Evolutionary conservation across 2,888 invertebrate species (phyloP), one percentile per base, ranked within the genome.

Genomic region (Baronia brevicornis): DNA sequence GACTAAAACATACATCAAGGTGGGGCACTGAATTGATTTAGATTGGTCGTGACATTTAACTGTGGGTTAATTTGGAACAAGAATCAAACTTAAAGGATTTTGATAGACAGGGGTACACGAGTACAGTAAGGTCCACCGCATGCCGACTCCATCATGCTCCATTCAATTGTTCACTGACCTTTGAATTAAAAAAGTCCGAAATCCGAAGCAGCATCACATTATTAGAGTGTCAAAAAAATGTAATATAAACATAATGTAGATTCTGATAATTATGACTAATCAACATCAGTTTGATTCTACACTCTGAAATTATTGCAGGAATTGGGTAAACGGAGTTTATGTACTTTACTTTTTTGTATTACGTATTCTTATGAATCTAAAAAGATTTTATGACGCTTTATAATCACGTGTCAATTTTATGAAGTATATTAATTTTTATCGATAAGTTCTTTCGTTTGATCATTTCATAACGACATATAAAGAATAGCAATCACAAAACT

Each of bases 191-290:
- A 70, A 69, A 64, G 68, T 80, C 82, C 78, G 63, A 69, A 64
- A 71, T 82, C 82, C 82, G 69, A 79, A 80, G 84, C 84, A 80
- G 84, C 84, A 78, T 78, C 68, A 65, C 74, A 72, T 74, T 71
- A 78, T 77, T 71, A 79, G 64, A 78, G 64, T 64, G 63, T 60
- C 66, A 65, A 56, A 64, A 71, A 74, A 66, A 65, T 62, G 48
- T 59, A 70, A 66, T 60, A 60, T 54, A 50, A 23, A 28, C 25
- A 25, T 5, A 25, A n/a, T n/a, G n/a, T n/a, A n/a, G n/a, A n/a
- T n/a, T n/a, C n/a, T n/a, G n/a, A n/a, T n/a, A n/a, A n/a, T n/a
- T n/a, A n/a, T n/a, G n/a, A n/a, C n/a, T n/a, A n/a, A n/a, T n/a
- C n/a, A n/a, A n/a, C n/a, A n/a, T n/a, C n/a, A n/a, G n/a, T n/a